A percentile compares a stretch with the other conserved stretches of the same genome.
phyloP scores from a whole-genome alignment of 2,888 invertebrate genomes.

The Heliconius sara region DNA sequence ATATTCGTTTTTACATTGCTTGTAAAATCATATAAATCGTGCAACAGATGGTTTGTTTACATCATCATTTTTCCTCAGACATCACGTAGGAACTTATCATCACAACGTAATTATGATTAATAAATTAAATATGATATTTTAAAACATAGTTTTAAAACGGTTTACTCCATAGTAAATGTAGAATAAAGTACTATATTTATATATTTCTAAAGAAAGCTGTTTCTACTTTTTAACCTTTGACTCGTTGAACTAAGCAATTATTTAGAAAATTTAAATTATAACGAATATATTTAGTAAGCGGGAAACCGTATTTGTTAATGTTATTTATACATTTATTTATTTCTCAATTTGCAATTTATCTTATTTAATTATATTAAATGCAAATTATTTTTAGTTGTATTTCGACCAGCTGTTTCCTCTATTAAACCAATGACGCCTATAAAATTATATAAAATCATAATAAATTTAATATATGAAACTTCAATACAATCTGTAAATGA shows the following conservation, averaged over 20 bases:
- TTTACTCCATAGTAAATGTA: background rate
- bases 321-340: background rate
- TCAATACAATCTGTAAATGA: too few species aligned
- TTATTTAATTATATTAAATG: background rate
- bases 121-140: background rate
- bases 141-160: background rate
- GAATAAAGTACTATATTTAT: background rate
- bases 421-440: too few species aligned
- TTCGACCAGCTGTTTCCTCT: too few species aligned
- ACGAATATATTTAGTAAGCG: background rate
- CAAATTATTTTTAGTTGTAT: too few species aligned
- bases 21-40: background rate
- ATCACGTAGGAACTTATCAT: background rate
- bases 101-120: background rate
- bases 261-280: background rate
- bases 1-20: background rate
- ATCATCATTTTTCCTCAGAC: background rate
- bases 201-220: background rate
- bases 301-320: too few species aligned
- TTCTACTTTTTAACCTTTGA: background rate
- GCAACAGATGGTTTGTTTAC: background rate
- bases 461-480: too few species aligned
- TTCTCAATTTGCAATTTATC: too few species aligned
- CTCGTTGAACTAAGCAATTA: background rate
- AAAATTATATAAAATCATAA: too few species aligned